Conservation (phyloP, 2,797 vertebrate genomes). For the Diplodus sargus region DNA sequence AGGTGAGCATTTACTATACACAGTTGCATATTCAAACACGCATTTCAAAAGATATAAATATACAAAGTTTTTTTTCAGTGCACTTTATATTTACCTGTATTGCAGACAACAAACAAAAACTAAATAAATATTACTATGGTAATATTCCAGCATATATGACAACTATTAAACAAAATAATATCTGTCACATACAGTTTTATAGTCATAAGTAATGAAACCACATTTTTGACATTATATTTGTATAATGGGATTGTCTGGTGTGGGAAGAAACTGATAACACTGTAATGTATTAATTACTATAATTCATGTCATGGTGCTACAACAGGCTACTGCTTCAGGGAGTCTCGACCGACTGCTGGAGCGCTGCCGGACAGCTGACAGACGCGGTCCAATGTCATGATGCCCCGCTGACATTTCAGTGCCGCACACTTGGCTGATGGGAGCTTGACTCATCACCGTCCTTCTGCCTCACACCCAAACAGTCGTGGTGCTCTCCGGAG, state of each 20-base stretch:
- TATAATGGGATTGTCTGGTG: constrained; percentile 8
- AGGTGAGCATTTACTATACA: constrained; percentile 29
- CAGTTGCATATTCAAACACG: constrained; percentile 49
- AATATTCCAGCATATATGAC: constrained; percentile 65
- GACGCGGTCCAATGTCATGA: neutral
- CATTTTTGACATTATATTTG: neutral
- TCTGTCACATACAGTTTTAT: constrained; percentile 25
- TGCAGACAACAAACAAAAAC: constrained; percentile 64
- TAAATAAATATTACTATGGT: constrained; percentile 70
- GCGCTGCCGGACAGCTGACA: constrained; percentile 14
- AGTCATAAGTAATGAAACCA: constrained; percentile 6
- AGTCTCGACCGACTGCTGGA: constrained; percentile 20
- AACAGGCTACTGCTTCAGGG: constrained; percentile 64
- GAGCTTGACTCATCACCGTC: constrained; percentile 17
- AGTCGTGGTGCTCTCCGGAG: constrained; percentile 81
- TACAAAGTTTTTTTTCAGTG: constrained; percentile 66
- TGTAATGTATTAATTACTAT: constrained; percentile 40
- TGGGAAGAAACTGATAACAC: constrained; percentile 39
- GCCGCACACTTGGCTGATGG: constrained; percentile 3
- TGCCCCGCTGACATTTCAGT: constrained; percentile 1
- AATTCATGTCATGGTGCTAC: constrained; percentile 57
- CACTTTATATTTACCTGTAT: constrained; percentile 64
- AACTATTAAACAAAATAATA: constrained; percentile 21
- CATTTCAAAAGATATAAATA: constrained; percentile 69
- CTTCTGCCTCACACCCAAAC: constrained; percentile 84